Conservation (phyloP, 2,113 vertebrate species). For the Gracilinanus agilis region DNA sequence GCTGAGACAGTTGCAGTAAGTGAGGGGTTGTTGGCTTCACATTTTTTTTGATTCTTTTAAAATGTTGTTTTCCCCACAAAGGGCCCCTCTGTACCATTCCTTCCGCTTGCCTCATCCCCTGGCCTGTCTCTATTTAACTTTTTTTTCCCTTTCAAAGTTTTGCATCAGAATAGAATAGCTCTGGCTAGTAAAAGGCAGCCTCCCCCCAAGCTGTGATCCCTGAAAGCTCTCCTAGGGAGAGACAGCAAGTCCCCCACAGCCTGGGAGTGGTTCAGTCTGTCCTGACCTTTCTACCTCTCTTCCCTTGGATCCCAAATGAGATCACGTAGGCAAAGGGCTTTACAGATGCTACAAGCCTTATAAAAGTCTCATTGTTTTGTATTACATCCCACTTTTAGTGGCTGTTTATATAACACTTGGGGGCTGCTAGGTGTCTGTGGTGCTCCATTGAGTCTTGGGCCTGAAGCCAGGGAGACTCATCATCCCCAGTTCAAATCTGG, state of each 20-base stretch:
- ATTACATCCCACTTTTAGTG: not conserved
- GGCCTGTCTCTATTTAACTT: not conserved
- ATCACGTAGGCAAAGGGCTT: not conserved
- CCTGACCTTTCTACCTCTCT: not conserved
- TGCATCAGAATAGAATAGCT: not conserved
- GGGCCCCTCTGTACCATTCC: not conserved
- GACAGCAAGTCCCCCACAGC: not conserved
- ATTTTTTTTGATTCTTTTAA: not conserved
- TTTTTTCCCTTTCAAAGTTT: constrained; percentile 3
- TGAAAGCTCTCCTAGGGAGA: not conserved
- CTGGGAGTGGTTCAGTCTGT: not conserved
- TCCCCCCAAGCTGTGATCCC: not conserved
- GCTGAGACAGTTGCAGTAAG: not conserved
- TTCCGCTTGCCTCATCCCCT: constrained; percentile 2
- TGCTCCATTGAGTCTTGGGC: too few species aligned
- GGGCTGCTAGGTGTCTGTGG: too few species aligned
- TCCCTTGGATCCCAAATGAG: not conserved
- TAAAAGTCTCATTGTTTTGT: not conserved
- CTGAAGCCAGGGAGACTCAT: too few species aligned
- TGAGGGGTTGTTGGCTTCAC: not conserved
- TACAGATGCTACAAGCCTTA: not conserved
- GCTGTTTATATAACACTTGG: not conserved
- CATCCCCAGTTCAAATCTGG: too few species aligned
- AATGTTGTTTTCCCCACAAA: constrained; percentile 3
- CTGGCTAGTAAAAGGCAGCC: not conserved